Base-by-base conservation (phyloP, 2,888 invertebrate species). In the Ceratothoa steindachneri region DNA sequence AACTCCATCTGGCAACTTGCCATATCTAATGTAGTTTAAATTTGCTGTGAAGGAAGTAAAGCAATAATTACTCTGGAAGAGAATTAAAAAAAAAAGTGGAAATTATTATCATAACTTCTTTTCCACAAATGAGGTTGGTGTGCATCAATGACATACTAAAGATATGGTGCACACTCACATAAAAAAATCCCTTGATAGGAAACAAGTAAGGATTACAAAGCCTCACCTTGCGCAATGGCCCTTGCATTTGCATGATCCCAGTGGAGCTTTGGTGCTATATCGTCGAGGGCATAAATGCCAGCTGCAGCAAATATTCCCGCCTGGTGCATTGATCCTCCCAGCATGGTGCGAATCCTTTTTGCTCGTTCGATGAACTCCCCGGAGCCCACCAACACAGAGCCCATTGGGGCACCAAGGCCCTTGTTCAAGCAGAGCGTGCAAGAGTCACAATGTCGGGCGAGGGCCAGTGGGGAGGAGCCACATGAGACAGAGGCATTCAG, bases 281-380 rank as follows among this genome's bases (percentile, higher is more conserved):
- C 82, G 79, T 91, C 89, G 19, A 98, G 84, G 0, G 93, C 92
- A 29, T 93, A 90, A 2, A 94, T 82, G 0, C 94, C 95, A 1
- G 95, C 93, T 0, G 96, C 96, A 0, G 96, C 97, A 71, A 98
- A 83, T 68, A 96, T 87, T 4, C 98, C 97, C 53, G 88, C 89
- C 85, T 98, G 97, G 73, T 97, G 88, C 94, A 96, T 93, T 0
- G 92, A 95, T 30, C 97, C 97, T 30, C 98, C 97, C 64, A 98
- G 84, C 68, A 90, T 92, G 86, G 97, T 97, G 71, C 96, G 88
- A 53, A 89, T 82, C 71, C 93, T 88, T 9, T 89, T 88, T 0
- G 95, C 94, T 82, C 89, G 88, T 66, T 87, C 85, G 81, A 94
- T 89, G 82, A 95, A 94, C 30, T 86, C 86, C 80, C 87, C 88